These are phyloP conservation scores for Sminthurinus aureus DNA, from an alignment of 2,888 invertebrate genomes.

Conservation along the genomic window DNA sequence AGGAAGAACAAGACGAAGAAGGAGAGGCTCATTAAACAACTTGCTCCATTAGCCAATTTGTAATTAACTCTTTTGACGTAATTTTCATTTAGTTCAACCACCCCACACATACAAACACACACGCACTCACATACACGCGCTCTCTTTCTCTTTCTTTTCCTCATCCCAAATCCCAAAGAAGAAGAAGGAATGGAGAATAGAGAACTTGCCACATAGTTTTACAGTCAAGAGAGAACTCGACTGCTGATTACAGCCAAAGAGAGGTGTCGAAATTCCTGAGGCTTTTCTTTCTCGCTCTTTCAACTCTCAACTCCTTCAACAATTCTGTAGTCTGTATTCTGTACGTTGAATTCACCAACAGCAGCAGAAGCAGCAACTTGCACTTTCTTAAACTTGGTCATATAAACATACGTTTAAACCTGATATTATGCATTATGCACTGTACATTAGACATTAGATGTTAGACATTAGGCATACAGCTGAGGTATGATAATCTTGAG, in stretches of 20 bases:
- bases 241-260: slow-evolving; percentile 41
- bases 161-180: too few species aligned
- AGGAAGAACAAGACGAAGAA: too few species aligned
- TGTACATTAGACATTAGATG: neutral
- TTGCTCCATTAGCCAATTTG: slow-evolving; percentile 54
- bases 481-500: neutral
- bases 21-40: slow-evolving; percentile 50
- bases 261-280: slow-evolving; percentile 54
- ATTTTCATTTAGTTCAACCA: slow-evolving; percentile 51
- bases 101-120: neutral
- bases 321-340: slow-evolving; percentile 30
- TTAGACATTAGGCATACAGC: neutral
- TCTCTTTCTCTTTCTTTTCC: neutral
- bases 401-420: too few species aligned
- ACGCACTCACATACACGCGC: neutral
- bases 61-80: slow-evolving; percentile 56
- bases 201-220: slow-evolving; percentile 30
- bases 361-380: slow-evolving; percentile 6
- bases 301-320: slow-evolving; percentile 36
- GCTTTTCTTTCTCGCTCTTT: slow-evolving; percentile 37
- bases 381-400: neutral
- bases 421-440: neutral
- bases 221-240: slow-evolving; percentile 13
- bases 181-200: too few species aligned
- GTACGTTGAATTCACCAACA: neutral